Evolutionary conservation across 2,113 vertebrate genomes (phyloP).

Genomic region (Chloropsis cyanopogon): DNA sequence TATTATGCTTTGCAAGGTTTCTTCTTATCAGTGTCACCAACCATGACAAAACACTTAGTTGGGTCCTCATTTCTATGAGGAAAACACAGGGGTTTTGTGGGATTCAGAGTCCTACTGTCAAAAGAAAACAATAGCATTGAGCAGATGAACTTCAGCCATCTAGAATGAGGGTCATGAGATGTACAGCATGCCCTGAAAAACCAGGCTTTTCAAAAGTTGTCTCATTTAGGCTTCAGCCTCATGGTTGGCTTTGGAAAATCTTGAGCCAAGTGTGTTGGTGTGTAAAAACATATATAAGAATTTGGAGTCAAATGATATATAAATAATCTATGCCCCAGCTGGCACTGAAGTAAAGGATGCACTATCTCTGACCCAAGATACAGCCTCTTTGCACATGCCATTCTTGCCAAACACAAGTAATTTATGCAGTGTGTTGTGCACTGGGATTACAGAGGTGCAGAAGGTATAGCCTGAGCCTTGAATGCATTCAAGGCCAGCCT

Average conservation of each 20-base stretch:
- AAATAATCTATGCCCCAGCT: not conserved
- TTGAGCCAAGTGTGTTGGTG: not conserved
- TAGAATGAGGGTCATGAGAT: not conserved
- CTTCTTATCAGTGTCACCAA: conserved; percentile 46
- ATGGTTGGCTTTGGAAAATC: not conserved
- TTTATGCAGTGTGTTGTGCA: not conserved
- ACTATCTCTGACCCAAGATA: not conserved
- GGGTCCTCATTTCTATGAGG: conserved; percentile 5
- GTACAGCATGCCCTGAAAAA: not conserved
- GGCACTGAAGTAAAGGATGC: not conserved
- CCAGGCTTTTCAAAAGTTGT: not conserved
- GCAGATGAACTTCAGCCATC: not conserved
- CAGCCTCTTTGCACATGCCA: not conserved
- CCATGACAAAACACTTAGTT: conserved; percentile 47
- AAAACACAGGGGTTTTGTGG: not conserved
- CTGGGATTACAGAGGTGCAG: not conserved
- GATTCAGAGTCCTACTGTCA: not conserved
- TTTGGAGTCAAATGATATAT: not conserved
- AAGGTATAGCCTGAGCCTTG: not conserved
- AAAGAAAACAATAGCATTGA: not conserved
- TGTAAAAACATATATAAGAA: not conserved
- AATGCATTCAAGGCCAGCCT: not conserved
- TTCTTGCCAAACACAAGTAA: not conserved
- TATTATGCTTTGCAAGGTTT: not conserved
- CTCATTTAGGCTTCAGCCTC: not conserved